Base-by-base conservation (phyloP, 2,113 vertebrate genomes). In the Platichthys stellatus region DNA sequence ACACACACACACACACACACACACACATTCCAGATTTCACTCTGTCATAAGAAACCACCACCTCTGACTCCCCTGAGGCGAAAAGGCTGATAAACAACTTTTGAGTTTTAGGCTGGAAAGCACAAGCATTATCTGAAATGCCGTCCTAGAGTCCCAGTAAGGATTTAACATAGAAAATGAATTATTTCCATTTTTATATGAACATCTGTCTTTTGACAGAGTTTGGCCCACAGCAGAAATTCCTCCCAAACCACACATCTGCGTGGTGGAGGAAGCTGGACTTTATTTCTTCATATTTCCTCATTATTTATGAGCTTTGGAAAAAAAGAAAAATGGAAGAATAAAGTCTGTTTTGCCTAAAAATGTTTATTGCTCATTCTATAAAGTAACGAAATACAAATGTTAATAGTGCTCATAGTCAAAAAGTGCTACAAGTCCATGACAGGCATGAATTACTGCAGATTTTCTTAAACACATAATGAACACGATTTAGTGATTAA, bases 191-290 rank as follows among this genome's bases (percentile, higher is more conserved):
- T 60, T 49, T 67, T 21, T 65, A 49, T 66, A 62, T 38, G 69
- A 81, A 49, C 78, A 85, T 85, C 69, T 81, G 81, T 74, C 61
- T 75, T 60, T 53, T 74, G 71, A 60, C 57, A 69, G 40, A 45
- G 21, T 60, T 75, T 75, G 53, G 59, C 67, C 47, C 51, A 70
- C 20, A 82, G 79, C 71, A 89, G 72, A 84, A 88, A 88, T 80
- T 89, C 82, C 79, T 67, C 59, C 73, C 78, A 78, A 83, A 80
- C 56, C 56, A 74, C 82, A 77, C 40, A 56, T 58, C 28, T 53
- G 47, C 17, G 9, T 31, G 57, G 71, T 8, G 69, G 75, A 67
- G 78, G 81, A 82, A 86, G 78, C 65, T 51, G 2, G 26, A 21
- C 21, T 21, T 21, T 15, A 53, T 53, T 65, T 84, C 66, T 53